Percentiles rank a stretch among this genome's conserved stretches.
Conservation (phyloP, 2,888 invertebrate genomes). For the Cataglyphis altisquamis region DNA sequence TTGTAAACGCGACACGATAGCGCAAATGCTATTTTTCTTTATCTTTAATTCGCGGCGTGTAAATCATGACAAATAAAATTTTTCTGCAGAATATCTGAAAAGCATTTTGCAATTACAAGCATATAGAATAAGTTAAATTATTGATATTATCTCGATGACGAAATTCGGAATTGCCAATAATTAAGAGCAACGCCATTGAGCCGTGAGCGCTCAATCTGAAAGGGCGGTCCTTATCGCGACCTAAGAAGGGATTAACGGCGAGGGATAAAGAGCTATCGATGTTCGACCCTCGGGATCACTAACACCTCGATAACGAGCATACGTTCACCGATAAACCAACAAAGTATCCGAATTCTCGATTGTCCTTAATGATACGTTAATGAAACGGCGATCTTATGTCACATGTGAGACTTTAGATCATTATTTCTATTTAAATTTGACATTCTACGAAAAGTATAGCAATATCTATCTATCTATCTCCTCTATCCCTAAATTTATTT, state of each 20-base stretch:
- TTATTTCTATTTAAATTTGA: background rate
- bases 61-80: background rate
- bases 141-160: background rate
- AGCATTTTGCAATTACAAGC: background rate
- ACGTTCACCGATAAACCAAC: slow-evolving; percentile 73
- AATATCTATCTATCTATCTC: background rate
- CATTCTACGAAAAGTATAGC: background rate
- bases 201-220: slow-evolving; percentile 67
- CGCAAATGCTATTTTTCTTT: background rate
- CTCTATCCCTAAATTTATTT: background rate
- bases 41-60: slow-evolving; percentile 1
- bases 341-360: slow-evolving; percentile 53
- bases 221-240: slow-evolving; percentile 75
- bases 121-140: background rate
- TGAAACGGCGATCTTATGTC: slow-evolving; percentile 51
- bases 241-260: slow-evolving; percentile 82
- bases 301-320: slow-evolving; percentile 80
- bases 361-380: slow-evolving; percentile 64
- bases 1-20: background rate
- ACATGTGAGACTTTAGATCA: background rate
- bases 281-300: slow-evolving; percentile 80
- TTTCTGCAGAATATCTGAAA: background rate
- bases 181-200: slow-evolving; percentile 60
- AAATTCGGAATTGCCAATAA: slow-evolving; percentile 61
- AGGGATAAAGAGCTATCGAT: slow-evolving; percentile 83